Conservation (phyloP, 2,888 invertebrate genomes). For the Drosophila paranaensis region DNA sequence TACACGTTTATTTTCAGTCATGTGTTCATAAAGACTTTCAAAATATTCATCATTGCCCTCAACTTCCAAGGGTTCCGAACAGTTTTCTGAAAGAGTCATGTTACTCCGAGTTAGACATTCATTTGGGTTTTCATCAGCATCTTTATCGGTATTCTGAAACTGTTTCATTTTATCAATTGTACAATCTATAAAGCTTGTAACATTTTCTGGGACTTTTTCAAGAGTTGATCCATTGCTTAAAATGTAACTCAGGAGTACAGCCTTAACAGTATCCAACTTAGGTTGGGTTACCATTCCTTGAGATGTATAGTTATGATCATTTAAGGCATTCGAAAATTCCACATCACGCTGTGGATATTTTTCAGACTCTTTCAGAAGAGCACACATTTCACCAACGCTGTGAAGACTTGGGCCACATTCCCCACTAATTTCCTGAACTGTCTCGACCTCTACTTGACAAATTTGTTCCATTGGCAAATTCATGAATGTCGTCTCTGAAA, state of each 20-base stretch:
- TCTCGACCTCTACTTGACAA: slow-evolving; percentile 34
- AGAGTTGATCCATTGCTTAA: slow-evolving; percentile 19
- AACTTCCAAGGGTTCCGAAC: slow-evolving; percentile 71
- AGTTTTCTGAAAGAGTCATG: slow-evolving; percentile 40
- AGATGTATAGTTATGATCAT: slow-evolving; percentile 75
- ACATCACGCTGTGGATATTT: slow-evolving; percentile 2
- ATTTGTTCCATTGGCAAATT: slow-evolving; percentile 34
- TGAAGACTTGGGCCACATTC: not conserved
- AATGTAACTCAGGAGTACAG: slow-evolving; percentile 58
- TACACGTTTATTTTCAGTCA: slow-evolving; percentile 14
- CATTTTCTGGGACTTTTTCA: slow-evolving; percentile 30
- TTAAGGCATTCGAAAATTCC: slow-evolving; percentile 54
- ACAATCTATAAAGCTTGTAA: slow-evolving; percentile 57
- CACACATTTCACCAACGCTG: slow-evolving; percentile 47
- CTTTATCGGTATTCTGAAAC: slow-evolving; percentile 29
- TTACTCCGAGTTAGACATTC: not conserved
- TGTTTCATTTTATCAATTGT: slow-evolving; percentile 50
- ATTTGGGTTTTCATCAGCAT: not conserved
- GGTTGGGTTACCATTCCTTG: slow-evolving; percentile 39
- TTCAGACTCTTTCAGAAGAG: slow-evolving; percentile 12
- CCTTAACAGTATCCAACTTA: slow-evolving; percentile 31
- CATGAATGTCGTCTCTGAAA: slow-evolving; percentile 41
- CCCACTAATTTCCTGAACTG: slow-evolving; percentile 11
- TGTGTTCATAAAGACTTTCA: slow-evolving; percentile 51
- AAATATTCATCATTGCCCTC: slow-evolving; percentile 60